phyloP scores from a whole-genome alignment of 2,797 vertebrate species.

The Telmatherina bonti region DNA sequence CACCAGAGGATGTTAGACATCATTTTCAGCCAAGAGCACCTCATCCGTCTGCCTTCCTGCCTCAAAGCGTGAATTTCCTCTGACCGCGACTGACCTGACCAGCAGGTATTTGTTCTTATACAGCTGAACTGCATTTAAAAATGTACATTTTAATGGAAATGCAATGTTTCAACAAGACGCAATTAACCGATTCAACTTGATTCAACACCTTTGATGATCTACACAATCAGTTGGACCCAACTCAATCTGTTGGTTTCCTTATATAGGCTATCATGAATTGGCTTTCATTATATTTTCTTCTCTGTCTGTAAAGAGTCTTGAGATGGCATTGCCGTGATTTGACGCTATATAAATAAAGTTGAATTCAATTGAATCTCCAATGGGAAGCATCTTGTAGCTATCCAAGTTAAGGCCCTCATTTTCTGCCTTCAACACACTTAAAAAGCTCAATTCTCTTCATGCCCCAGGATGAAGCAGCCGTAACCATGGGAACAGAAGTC shows the following conservation, averaged over 20 bases:
- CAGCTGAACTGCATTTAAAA: background rate
- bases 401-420: background rate
- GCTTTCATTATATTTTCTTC: no score
- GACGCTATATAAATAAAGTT: no score
- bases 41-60: conserved; percentile 28
- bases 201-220: no score
- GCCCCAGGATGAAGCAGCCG: background rate
- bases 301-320: no score
- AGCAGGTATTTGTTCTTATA: conserved; percentile 8
- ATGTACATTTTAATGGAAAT: no score
- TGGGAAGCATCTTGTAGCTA: no score
- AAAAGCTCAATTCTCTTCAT: no score
- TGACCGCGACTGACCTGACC: background rate
- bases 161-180: no score
- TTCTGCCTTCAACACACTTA: background rate
- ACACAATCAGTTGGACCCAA: no score
- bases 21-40: background rate
- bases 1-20: conserved; percentile 22
- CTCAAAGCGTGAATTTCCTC: conserved; percentile 21
- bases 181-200: background rate
- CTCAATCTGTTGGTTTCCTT: no score
- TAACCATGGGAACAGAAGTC: background rate
- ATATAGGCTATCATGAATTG: no score
- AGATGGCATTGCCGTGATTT: no score
- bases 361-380: background rate